Percentiles rank a stretch among this genome's conserved stretches.
Conservation (phyloP, 2,797 vertebrate species). For the Spheniscus humboldti region DNA sequence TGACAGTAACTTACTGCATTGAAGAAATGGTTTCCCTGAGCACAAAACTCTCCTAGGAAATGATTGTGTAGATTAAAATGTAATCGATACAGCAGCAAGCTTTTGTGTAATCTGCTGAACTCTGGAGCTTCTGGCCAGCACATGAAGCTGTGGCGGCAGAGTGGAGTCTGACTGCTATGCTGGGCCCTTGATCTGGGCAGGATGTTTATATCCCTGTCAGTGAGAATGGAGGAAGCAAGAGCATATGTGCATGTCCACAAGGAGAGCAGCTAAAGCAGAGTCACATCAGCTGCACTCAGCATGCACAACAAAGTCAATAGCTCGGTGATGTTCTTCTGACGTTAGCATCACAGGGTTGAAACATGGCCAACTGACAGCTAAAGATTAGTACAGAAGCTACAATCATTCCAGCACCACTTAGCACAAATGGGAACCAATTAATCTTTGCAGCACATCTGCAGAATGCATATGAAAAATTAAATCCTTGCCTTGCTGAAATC, state of each 20-base stretch:
- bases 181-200: background rate
- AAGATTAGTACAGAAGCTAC: background rate
- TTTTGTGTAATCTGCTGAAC: background rate
- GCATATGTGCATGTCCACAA: background rate
- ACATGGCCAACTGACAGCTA: background rate
- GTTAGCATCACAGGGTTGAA: background rate
- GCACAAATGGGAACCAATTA: background rate
- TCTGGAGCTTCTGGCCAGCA: background rate
- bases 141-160: background rate
- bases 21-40: background rate
- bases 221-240: background rate
- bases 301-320: fast-evolving
- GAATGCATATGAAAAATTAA: background rate
- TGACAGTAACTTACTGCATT: background rate
- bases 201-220: background rate
- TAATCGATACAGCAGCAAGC: background rate
- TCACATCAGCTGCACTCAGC: background rate
- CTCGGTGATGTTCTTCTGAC: background rate
- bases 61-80: background rate
- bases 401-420: background rate
- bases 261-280: background rate
- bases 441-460: background rate
- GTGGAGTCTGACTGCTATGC: background rate
- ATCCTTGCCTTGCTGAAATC: background rate
- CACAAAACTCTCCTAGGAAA: background rate